A percentile compares a stretch with the other conserved stretches of the same genome.
phyloP scores from a whole-genome alignment of 2,888 invertebrate genomes.

The Drosophila algonquin region DNA sequence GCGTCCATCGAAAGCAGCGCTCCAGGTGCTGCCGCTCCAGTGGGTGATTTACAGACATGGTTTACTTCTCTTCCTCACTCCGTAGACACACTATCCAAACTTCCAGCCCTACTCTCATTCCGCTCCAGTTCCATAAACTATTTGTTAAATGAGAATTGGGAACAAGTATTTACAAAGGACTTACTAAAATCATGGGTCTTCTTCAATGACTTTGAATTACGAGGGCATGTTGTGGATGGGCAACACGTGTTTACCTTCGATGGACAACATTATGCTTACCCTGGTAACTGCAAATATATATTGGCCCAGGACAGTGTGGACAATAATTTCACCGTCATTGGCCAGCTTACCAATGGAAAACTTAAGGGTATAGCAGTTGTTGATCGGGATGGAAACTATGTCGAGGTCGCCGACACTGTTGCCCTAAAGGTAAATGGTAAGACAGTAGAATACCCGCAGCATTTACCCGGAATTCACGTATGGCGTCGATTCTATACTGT shows the following conservation, averaged over 20 bases:
- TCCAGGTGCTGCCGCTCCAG: slow-evolving; percentile 26
- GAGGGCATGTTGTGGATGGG: slow-evolving; percentile 90
- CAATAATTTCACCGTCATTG: slow-evolving; percentile 92
- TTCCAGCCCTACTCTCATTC: slow-evolving; percentile 86
- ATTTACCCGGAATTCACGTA: slow-evolving; percentile 86
- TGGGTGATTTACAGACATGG: slow-evolving; percentile 46
- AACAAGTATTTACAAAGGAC: slow-evolving; percentile 83
- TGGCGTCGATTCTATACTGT: slow-evolving; percentile 86
- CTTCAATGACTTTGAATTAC: slow-evolving; percentile 88
- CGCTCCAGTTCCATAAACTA: slow-evolving; percentile 87
- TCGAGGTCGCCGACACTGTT: slow-evolving; percentile 88
- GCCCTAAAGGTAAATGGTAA: slow-evolving; percentile 88
- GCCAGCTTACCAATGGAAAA: slow-evolving; percentile 89
- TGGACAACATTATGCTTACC: slow-evolving; percentile 91
- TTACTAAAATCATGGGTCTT: slow-evolving; percentile 83
- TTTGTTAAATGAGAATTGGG: slow-evolving; percentile 86
- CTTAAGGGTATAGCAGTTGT: slow-evolving; percentile 88
- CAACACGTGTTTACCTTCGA: slow-evolving; percentile 96
- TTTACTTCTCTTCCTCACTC: slow-evolving; percentile 79
- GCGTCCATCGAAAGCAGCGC: slow-evolving; percentile 47
- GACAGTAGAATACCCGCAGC: slow-evolving; percentile 88
- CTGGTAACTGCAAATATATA: slow-evolving; percentile 93
- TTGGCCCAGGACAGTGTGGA: slow-evolving; percentile 93
- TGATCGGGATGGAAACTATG: slow-evolving; percentile 87
- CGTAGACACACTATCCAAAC: slow-evolving; percentile 83